Evolutionary conservation across 2,797 vertebrate species (phyloP).

Genomic region (Sebastes paucispinis): DNA sequence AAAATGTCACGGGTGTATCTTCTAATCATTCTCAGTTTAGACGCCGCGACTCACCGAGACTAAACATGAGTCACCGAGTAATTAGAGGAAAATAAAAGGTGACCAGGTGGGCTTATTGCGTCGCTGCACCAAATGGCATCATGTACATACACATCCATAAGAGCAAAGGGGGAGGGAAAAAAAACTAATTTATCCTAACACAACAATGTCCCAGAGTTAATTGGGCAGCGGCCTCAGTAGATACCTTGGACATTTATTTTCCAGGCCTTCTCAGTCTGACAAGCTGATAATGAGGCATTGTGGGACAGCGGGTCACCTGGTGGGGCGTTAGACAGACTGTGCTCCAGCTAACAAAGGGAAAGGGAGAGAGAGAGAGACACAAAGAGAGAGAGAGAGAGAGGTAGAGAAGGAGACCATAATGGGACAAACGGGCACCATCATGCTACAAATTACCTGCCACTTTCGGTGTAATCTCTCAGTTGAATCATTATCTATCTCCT

Average conservation of each 20-base stretch:
- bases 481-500: constrained; percentile 57
- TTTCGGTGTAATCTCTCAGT: constrained; percentile 73
- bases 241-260: constrained; percentile 73
- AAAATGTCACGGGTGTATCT: neutral
- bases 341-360: constrained; percentile 60
- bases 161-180: neutral
- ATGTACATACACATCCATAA: constrained; percentile 29
- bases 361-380: constrained; percentile 17
- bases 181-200: constrained; percentile 55
- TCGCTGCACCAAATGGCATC: constrained; percentile 29
- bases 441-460: constrained; percentile 82
- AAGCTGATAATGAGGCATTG: constrained; percentile 82
- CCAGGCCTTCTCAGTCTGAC: constrained; percentile 67
- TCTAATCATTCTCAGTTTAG: neutral
- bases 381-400: constrained; percentile 11
- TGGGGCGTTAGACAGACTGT: constrained; percentile 52
- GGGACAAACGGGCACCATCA: constrained; percentile 70
- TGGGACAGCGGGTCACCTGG: constrained; percentile 72
- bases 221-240: constrained; percentile 59
- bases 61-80: constrained; percentile 23
- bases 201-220: constrained; percentile 68
- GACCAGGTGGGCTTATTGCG: constrained; percentile 37
- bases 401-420: constrained; percentile 47
- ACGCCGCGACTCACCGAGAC: neutral
- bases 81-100: constrained; percentile 46